A percentile compares a stretch with the other conserved stretches of the same genome.
phyloP scores from a whole-genome alignment of 2,888 invertebrate genomes.

The Drosophila heteroneura region DNA sequence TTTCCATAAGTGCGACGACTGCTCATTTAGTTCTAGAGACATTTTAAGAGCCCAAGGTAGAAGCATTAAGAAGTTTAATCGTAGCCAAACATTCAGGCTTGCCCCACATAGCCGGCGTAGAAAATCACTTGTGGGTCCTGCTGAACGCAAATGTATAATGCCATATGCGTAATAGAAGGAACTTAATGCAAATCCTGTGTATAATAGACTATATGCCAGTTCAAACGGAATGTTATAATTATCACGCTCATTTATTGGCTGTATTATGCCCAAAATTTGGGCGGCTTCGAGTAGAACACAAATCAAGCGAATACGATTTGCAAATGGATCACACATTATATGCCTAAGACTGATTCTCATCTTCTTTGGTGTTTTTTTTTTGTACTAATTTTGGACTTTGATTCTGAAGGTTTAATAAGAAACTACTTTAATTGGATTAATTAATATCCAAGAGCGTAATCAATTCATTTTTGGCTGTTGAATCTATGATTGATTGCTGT shows the following conservation, averaged over 20 bases:
- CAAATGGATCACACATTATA: not conserved
- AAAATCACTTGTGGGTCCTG: conserved; percentile 4
- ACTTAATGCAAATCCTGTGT: conserved; percentile 34
- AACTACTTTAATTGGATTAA: conserved; percentile 24
- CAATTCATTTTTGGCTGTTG: not conserved
- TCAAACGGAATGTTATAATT: not conserved
- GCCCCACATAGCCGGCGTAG: conserved; percentile 28
- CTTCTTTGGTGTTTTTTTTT: not conserved
- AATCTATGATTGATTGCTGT: conserved; percentile 34
- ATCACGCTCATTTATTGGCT: conserved; percentile 8
- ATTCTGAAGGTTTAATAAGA: conserved; percentile 21
- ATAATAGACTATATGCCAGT: conserved; percentile 36
- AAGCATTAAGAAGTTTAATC: conserved; percentile 47
- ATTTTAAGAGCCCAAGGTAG: conserved; percentile 56
- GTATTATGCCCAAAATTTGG: conserved; percentile 29
- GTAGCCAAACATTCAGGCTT: conserved; percentile 47
- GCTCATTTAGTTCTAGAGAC: conserved; percentile 13
- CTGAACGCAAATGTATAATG: conserved; percentile 28
- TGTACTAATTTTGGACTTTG: not conserved
- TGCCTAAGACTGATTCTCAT: conserved; percentile 1
- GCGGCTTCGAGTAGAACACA: conserved; percentile 35
- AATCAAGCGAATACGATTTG: conserved; percentile 18
- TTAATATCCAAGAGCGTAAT: not conserved
- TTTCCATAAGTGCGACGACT: conserved; percentile 12
- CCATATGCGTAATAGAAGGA: conserved; percentile 60